Percentiles rank a stretch among this genome's conserved stretches.
Evolutionary conservation across 2,888 invertebrate genomes (phyloP).

Genomic region (Chesias legatella): DNA sequence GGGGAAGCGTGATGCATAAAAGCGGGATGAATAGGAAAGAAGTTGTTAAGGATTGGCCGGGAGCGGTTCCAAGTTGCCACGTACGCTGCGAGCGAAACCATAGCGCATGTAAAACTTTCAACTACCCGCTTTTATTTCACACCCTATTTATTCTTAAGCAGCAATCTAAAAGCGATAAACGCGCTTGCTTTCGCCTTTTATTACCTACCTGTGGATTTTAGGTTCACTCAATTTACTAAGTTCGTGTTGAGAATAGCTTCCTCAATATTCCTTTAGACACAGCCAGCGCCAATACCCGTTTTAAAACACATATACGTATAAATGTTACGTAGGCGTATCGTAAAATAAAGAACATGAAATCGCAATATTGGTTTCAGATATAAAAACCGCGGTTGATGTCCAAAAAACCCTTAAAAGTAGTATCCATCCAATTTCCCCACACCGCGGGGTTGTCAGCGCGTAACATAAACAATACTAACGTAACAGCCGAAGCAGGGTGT

Average conservation of each 20-base stretch:
- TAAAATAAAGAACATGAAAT: slow-evolving; percentile 63
- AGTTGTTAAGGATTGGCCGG: slow-evolving; percentile 43
- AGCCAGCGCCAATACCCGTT: slow-evolving; percentile 11
- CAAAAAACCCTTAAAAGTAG: slow-evolving; percentile 75
- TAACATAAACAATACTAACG: slow-evolving; percentile 74
- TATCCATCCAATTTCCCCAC: slow-evolving; percentile 78
- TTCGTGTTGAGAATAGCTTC: neutral
- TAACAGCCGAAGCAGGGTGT: slow-evolving; percentile 46
- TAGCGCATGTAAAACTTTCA: slow-evolving; percentile 55
- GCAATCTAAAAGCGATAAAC: slow-evolving; percentile 49
- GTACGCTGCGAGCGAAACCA: slow-evolving; percentile 31
- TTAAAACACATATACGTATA: slow-evolving; percentile 26
- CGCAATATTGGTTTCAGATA: slow-evolving; percentile 63
- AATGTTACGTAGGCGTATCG: slow-evolving; percentile 49
- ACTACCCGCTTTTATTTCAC: slow-evolving; percentile 59
- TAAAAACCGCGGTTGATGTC: slow-evolving; percentile 68
- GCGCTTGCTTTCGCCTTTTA: slow-evolving; percentile 41
- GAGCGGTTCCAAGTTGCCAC: slow-evolving; percentile 37
- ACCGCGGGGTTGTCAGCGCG: slow-evolving; percentile 70
- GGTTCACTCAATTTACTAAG: slow-evolving; percentile 5
- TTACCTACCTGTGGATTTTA: slow-evolving; percentile 34
- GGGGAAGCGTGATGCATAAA: slow-evolving; percentile 38
- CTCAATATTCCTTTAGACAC: neutral
- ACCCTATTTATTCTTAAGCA: slow-evolving; percentile 53
- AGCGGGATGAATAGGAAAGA: slow-evolving; percentile 43